phyloP scores from a whole-genome alignment of 2,888 invertebrate species.

The Exephanes ischioxanthus region DNA sequence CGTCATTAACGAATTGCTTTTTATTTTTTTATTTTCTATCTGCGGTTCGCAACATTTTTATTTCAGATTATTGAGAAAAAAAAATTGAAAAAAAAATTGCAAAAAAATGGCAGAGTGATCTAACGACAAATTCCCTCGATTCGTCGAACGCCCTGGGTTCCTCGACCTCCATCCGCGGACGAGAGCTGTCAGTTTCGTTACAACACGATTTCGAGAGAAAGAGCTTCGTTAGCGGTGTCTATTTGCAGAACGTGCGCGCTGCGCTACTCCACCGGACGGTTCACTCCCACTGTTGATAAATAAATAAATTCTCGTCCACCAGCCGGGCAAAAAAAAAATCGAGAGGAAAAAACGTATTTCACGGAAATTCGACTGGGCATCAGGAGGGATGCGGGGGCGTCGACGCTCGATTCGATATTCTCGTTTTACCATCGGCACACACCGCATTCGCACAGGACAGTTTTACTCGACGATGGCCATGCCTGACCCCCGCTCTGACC shows the following conservation, averaged over 20 bases:
- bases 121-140: conserved; percentile 8
- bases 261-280: conserved; percentile 32
- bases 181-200: conserved; percentile 11
- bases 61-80: conserved; percentile 14
- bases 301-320: conserved; percentile 79
- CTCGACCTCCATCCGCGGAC: conserved; percentile 7
- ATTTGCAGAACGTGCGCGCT: conserved; percentile 80
- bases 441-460: conserved; percentile 39
- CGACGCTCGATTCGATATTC: conserved; percentile 54
- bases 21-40: too few species aligned
- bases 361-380: conserved; percentile 49
- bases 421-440: conserved; percentile 33
- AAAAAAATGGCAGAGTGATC: conserved; percentile 26
- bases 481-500: not conserved
- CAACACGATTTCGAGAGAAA: conserved; percentile 52
- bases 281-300: conserved; percentile 76
- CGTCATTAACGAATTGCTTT: not conserved
- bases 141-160: conserved; percentile 14
- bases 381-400: conserved; percentile 86
- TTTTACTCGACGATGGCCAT: conserved; percentile 8
- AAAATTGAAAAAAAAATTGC: conserved; percentile 3
- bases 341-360: conserved; percentile 33
- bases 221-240: conserved; percentile 79
- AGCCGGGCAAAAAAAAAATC: conserved; percentile 35
- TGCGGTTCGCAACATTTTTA: conserved; percentile 27